Conservation (phyloP, 2,797 vertebrate genomes). For the Molossus alvarezi region DNA sequence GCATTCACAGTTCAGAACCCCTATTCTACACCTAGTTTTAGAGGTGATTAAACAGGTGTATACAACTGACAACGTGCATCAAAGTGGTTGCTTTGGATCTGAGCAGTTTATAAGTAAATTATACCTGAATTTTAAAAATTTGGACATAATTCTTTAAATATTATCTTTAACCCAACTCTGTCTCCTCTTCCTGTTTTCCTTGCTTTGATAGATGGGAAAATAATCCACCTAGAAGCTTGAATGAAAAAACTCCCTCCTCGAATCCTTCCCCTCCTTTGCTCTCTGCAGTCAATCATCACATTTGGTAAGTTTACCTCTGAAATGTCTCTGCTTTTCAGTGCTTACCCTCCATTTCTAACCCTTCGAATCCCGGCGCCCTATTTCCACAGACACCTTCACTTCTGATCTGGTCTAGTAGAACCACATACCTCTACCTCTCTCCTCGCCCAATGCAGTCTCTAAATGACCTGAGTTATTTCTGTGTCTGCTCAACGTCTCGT, state of each 20-base stretch:
- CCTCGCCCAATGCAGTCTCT: neutral
- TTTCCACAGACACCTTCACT: neutral
- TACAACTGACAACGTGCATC: neutral
- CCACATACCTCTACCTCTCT: neutral
- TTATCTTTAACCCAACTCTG: conserved; percentile 46
- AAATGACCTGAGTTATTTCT: neutral
- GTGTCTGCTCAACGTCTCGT: neutral
- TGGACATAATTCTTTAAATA: conserved; percentile 18
- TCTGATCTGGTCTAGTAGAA: neutral
- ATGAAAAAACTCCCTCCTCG: neutral
- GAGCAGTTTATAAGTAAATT: conserved; percentile 6
- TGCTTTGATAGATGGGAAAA: conserved; percentile 20
- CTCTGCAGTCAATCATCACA: neutral
- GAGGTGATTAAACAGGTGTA: neutral
- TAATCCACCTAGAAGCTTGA: neutral
- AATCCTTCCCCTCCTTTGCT: neutral
- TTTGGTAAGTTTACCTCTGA: neutral
- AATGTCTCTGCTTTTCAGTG: neutral
- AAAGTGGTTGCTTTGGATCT: neutral
- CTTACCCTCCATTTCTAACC: neutral
- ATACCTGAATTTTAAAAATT: neutral
- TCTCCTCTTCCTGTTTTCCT: conserved; percentile 8
- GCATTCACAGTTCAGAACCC: neutral
- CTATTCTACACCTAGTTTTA: neutral
- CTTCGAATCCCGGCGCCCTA: neutral